A percentile compares a stretch with the other conserved stretches of the same genome.
phyloP scores from a whole-genome alignment of 64 coral and sea anemone species.

The Actinia equina region DNA sequence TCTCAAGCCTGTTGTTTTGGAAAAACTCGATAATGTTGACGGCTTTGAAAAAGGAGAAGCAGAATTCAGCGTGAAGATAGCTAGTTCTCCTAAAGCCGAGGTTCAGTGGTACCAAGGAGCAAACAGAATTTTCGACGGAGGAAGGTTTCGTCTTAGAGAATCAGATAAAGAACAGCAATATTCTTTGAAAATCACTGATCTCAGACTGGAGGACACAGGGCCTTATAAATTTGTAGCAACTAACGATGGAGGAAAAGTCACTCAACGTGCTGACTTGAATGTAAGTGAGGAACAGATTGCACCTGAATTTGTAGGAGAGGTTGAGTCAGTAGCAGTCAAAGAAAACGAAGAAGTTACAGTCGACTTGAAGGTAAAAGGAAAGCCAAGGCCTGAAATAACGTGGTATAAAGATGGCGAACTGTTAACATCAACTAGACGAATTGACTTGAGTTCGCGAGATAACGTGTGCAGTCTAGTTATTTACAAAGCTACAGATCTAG shows the following conservation, averaged over 20 bases:
- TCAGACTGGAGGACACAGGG: constrained; percentile 61
- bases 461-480: constrained; percentile 62
- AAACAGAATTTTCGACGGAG: constrained; percentile 53
- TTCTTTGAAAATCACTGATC: constrained; percentile 66
- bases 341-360: constrained; percentile 67
- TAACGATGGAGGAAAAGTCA: constrained; percentile 64
- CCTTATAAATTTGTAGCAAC: constrained; percentile 80
- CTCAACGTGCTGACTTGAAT: constrained; percentile 33
- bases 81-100: constrained; percentile 58
- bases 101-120: constrained; percentile 83
- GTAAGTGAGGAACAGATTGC: constrained; percentile 20
- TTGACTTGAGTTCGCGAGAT: constrained; percentile 55
- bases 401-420: constrained; percentile 80
- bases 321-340: constrained; percentile 48
- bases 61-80: constrained; percentile 54
- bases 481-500: constrained; percentile 39
- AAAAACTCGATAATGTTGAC: constrained; percentile 62
- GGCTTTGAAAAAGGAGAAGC: constrained; percentile 66
- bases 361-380: constrained; percentile 55
- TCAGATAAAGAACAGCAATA: constrained; percentile 59
- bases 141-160: constrained; percentile 71
- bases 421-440: constrained; percentile 35
- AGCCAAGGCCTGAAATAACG: constrained; percentile 62
- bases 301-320: constrained; percentile 68
- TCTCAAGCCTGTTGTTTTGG: constrained; percentile 74